Evolutionary conservation across 2,888 invertebrate species (phyloP), one percentile per base, ranked within the genome.

Genomic region (Eurytoma californica): DNA sequence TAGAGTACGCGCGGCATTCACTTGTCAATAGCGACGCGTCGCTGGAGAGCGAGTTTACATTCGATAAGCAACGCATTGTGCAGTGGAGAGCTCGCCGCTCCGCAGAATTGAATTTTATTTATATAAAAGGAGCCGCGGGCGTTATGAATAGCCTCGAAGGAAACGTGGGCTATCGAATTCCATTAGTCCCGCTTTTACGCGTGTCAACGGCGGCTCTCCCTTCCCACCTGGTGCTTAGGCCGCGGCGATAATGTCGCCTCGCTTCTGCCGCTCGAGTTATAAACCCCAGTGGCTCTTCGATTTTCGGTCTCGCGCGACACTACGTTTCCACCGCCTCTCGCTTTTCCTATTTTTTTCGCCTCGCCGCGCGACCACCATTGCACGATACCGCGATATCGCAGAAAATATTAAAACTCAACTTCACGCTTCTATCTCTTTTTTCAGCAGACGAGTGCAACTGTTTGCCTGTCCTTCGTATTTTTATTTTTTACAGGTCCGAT

Each of bases 121-220:
- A 24, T 72, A 72, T 18, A 67, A 58, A 12, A 53, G 20, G 55
- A 9, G 18, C 12, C 3, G 65, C 55, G 55, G 12, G 55, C 9
- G 63, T 57, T 20, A 47, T 47, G 58, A 18, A 60, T 47, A 9
- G 57, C 20, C 58, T 20, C n/a, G 30, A 30, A 18, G 60, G 47
- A 60, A 60, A 49, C 20, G 61, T 20, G 24, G 20, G 61, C 73
- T 73, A 78, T 78, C 68, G 73, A 78, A 73, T 78, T 78, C 78
- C 73, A 63, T 78, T 78, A 78, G 67, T 47, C 63, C 39, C 60
- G 73, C 68, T 63, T 73, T 55, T 61, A 61, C 63, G 67, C 55
- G 53, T 14, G 78, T 57, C 55, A 47, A 47, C 51, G 67, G 13
- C 0, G 13, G n/a, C 28, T 28, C 51, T 20, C 63, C 18, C 18